Evolutionary conservation across 2,888 invertebrate genomes (phyloP).

Genomic region (Drosophila subsilvestris): DNA sequence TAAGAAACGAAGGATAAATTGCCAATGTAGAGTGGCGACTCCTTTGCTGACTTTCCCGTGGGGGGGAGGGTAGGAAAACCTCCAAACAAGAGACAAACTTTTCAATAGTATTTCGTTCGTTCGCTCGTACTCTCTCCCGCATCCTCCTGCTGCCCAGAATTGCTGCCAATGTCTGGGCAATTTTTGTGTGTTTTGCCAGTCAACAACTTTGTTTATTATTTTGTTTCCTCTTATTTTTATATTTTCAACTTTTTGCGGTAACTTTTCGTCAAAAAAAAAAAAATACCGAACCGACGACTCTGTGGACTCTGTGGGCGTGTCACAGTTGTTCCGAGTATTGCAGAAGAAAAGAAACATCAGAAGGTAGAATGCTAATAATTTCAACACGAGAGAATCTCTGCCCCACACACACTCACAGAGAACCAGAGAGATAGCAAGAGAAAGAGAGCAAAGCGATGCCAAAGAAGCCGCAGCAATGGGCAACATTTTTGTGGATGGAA

Average conservation of each 20-base stretch:
- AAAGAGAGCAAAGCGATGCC: neutral
- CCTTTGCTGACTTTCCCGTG: neutral
- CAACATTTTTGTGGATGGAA: slow-evolving; percentile 34
- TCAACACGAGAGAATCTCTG: slow-evolving; percentile 48
- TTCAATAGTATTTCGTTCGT: slow-evolving; percentile 50
- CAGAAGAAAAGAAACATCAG: slow-evolving; percentile 9
- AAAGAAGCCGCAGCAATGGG: slow-evolving; percentile 3
- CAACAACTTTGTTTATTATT: slow-evolving; percentile 62
- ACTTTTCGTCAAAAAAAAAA: slow-evolving; percentile 38
- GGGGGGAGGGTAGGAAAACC: slow-evolving; percentile 12
- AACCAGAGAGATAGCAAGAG: neutral
- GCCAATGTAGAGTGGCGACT: slow-evolving; percentile 50
- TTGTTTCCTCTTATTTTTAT: slow-evolving; percentile 42
- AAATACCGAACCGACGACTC: slow-evolving; percentile 5
- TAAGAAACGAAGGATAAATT: slow-evolving; percentile 51
- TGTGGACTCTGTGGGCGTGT: slow-evolving; percentile 46
- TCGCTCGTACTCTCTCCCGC: neutral
- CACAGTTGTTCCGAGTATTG: slow-evolving; percentile 56
- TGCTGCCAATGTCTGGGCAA: slow-evolving; percentile 51
- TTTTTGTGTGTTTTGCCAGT: slow-evolving; percentile 60
- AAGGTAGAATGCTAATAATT: slow-evolving; percentile 63
- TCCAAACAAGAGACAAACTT: slow-evolving; percentile 61
- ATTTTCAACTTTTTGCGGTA: slow-evolving; percentile 67
- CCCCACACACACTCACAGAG: slow-evolving; percentile 13
- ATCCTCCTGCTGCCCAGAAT: slow-evolving; percentile 29